Conservation (phyloP, 1,140 invertebrate genomes). For the Chymomyza costata region DNA sequence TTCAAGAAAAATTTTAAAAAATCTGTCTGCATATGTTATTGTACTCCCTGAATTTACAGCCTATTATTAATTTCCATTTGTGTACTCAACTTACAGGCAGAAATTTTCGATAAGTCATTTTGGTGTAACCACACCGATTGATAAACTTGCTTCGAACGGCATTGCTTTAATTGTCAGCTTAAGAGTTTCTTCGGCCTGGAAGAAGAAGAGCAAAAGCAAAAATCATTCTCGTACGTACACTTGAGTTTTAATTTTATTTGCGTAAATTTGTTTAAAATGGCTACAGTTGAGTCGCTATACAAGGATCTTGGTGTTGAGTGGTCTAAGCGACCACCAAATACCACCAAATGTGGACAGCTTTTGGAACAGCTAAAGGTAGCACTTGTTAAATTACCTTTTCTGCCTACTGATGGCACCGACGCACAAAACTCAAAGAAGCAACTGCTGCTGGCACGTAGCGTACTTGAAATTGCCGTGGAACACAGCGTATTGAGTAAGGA, state of each 20-base stretch:
- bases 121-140: too few relatives aligned
- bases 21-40: too few relatives aligned
- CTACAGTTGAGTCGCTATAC: slow-evolving; percentile 79
- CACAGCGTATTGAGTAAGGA: slow-evolving; percentile 94
- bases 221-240: slow-evolving; percentile 45
- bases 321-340: slow-evolving; percentile 81
- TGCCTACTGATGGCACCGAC: slow-evolving; percentile 87
- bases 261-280: slow-evolving; percentile 28
- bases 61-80: too few relatives aligned
- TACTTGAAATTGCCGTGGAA: slow-evolving; percentile 96
- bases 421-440: slow-evolving; percentile 85
- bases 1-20: too few relatives aligned
- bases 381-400: slow-evolving; percentile 88
- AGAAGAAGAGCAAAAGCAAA: slow-evolving; percentile 52
- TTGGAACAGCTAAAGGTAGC: slow-evolving; percentile 87
- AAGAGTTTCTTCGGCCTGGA: too few relatives aligned
- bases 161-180: too few relatives aligned
- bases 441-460: slow-evolving; percentile 90
- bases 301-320: slow-evolving; percentile 86
- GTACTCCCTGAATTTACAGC: too few relatives aligned
- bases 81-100: too few relatives aligned
- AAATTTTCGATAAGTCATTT: too few relatives aligned
- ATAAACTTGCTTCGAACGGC: too few relatives aligned
- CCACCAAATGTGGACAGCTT: slow-evolving; percentile 83
- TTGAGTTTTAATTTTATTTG: slow-evolving; percentile 20